A percentile compares a stretch with the other conserved stretches of the same genome.
Evolutionary conservation across 2,797 vertebrate genomes (phyloP).

Genomic region (Discoglossus pictus): DNA sequence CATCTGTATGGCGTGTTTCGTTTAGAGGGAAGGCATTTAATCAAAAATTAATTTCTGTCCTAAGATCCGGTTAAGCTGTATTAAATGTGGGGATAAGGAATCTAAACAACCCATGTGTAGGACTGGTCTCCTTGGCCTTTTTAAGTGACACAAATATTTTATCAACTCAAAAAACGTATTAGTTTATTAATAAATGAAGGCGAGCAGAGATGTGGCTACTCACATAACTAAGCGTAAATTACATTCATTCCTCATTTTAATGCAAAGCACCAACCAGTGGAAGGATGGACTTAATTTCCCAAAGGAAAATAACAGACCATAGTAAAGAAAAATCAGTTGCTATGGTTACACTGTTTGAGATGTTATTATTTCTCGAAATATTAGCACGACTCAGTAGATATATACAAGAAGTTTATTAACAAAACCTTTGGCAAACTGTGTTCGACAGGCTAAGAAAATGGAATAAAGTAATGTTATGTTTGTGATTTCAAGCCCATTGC

Average conservation of each 20-base stretch:
- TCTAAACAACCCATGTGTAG: no score
- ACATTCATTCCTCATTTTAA: conserved; percentile 19
- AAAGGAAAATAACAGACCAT: conserved; percentile 50
- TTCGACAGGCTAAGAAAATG: conserved; percentile 52
- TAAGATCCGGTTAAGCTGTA: no score
- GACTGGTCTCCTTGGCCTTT: no score
- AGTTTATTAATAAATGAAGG: conserved; percentile 7
- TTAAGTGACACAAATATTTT: no score
- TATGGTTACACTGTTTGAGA: conserved; percentile 56
- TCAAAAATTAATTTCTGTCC: no score
- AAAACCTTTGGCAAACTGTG: conserved; percentile 50
- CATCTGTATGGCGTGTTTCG: no score
- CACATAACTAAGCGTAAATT: conserved; percentile 30
- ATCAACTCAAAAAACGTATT: not conserved
- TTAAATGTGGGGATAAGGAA: no score
- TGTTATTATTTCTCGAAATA: conserved; percentile 60
- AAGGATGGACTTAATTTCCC: conserved; percentile 37
- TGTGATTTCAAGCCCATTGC: not conserved
- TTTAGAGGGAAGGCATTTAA: no score
- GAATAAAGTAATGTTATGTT: conserved; percentile 9
- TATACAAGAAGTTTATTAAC: conserved; percentile 50
- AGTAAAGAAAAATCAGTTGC: conserved; percentile 57
- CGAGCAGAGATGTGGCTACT: not conserved
- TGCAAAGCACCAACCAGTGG: conserved; percentile 8
- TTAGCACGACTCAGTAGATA: conserved; percentile 55